These are phyloP conservation scores for Erpornis zantholeuca DNA, from an alignment of 2,113 vertebrate species.

Conservation along the genomic window DNA sequence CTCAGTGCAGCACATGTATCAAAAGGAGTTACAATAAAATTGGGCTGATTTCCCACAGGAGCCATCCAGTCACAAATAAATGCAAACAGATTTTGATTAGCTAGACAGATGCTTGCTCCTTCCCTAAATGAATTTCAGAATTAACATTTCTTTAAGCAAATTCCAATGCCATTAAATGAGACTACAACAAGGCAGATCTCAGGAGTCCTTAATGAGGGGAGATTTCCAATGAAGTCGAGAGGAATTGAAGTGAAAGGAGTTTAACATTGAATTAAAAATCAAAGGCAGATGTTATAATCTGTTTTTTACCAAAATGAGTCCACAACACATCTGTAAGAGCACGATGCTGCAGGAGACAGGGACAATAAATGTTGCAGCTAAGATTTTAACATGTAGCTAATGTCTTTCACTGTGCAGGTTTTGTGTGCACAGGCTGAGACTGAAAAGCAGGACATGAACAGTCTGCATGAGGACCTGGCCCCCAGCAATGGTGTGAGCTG, in stretches of 20 bases:
- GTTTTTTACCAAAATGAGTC: background rate
- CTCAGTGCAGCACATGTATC: slow-evolving; percentile 28
- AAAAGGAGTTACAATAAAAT: slow-evolving; percentile 59
- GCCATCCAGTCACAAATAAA: slow-evolving; percentile 35
- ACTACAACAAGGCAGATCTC: background rate
- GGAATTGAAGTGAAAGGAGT: background rate
- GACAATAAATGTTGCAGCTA: background rate
- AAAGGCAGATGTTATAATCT: background rate
- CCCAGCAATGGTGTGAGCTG: background rate
- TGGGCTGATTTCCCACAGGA: slow-evolving; percentile 56
- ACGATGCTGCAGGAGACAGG: background rate
- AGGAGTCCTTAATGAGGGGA: background rate
- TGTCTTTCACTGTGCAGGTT: background rate
- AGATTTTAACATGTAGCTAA: background rate
- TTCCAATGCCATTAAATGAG: background rate
- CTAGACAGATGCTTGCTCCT: slow-evolving; percentile 15
- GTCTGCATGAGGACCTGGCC: background rate
- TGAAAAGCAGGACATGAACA: background rate
- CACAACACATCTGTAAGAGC: background rate
- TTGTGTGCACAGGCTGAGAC: background rate
- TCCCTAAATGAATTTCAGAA: slow-evolving; percentile 12
- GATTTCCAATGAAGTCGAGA: background rate
- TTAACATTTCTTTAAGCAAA: slow-evolving; percentile 46
- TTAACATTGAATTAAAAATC: background rate
- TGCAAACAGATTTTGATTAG: slow-evolving; percentile 41